Evolutionary conservation across 2,888 invertebrate genomes (phyloP).

Genomic region (Sphaerophoria rueppellii): DNA sequence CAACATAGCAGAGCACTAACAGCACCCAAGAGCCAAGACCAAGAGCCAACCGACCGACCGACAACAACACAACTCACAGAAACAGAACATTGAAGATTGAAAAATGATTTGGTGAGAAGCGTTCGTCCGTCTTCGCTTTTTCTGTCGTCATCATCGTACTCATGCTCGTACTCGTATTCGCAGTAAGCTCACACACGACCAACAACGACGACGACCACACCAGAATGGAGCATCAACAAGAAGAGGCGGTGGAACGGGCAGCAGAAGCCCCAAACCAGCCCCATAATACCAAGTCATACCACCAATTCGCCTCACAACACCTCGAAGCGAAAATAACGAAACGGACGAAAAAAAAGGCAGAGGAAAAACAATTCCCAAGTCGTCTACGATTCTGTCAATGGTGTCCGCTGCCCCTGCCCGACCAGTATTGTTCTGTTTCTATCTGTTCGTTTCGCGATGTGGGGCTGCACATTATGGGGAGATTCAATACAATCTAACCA

Average conservation of each 20-base stretch:
- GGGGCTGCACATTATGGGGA: constrained; percentile 53
- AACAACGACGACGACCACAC: constrained; percentile 18
- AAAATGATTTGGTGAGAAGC: constrained; percentile 71
- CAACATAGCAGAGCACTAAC: constrained; percentile 19
- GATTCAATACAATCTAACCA: constrained; percentile 40
- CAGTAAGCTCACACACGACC: constrained; percentile 65
- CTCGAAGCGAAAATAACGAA: constrained; percentile 29
- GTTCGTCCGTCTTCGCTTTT: constrained; percentile 33
- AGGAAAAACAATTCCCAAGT: constrained; percentile 70
- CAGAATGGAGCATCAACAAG: constrained; percentile 59
- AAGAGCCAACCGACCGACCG: constrained; percentile 22
- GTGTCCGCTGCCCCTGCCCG: constrained; percentile 43
- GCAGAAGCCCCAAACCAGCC: constrained; percentile 63
- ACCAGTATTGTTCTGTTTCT: constrained; percentile 3
- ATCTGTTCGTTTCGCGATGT: constrained; percentile 2
- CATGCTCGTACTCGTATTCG: constrained; percentile 29
- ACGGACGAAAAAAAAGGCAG: constrained; percentile 62
- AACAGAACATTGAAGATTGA: constrained; percentile 47
- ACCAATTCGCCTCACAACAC: constrained; percentile 35
- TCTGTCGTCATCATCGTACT: not conserved
- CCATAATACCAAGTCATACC: constrained; percentile 37
- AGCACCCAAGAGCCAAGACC: constrained; percentile 13
- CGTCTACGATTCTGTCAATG: constrained; percentile 69
- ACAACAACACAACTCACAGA: constrained; percentile 37
- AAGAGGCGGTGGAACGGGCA: constrained; percentile 35